Evolutionary conservation across 2,797 vertebrate species (phyloP), one percentile per base, ranked within the genome.

Genomic region (Sebastes wilsoni): DNA sequence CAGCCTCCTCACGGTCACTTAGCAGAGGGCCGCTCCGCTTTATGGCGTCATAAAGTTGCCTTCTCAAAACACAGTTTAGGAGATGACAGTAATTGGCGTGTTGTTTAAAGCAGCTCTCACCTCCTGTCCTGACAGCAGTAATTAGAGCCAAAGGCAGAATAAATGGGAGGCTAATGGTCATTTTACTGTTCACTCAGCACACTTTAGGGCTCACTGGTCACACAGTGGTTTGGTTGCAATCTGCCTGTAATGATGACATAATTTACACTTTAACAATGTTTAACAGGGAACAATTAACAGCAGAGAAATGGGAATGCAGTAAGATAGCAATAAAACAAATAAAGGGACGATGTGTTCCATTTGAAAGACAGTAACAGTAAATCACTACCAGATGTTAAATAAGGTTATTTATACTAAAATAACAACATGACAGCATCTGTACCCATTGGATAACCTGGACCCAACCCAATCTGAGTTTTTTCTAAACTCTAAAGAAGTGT

Each of bases 11-110:
- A 13, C 77, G 58, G 87, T 84, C 89, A 90, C 92, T 93, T 75
- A 88, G 80, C 87, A 70, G 75, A 84, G 81, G 80, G 89, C 90
- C 55, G 22, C 77, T 83, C 58, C 1, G 78, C 94, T 96, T 96
- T 96, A 97, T 92, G 93, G 96, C 85, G 54, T 93, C 96, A 96
- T 97, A 97, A 97, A 97, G 93, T 72, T 6, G 13, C 90, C 88
- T 88, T 94, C 93, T 94, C 90, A 92, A 95, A 96, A 95, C 94
- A 95, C 59, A 74, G 85, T 93, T 94, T 89, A 91, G 90, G 93
- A 93, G 93, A 95, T 91, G 94, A 94, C 91, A 85, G 95, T 94
- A 93, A 84, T 93, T 94, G 90, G 86, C 62, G 88, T 88, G 87
- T 93, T 95, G 91, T 95, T 96, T 94, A 90, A 81, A 92, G 94